Base-by-base conservation (phyloP, 2,888 invertebrate species). In the Sinodicranocentrus sp. region DNA sequence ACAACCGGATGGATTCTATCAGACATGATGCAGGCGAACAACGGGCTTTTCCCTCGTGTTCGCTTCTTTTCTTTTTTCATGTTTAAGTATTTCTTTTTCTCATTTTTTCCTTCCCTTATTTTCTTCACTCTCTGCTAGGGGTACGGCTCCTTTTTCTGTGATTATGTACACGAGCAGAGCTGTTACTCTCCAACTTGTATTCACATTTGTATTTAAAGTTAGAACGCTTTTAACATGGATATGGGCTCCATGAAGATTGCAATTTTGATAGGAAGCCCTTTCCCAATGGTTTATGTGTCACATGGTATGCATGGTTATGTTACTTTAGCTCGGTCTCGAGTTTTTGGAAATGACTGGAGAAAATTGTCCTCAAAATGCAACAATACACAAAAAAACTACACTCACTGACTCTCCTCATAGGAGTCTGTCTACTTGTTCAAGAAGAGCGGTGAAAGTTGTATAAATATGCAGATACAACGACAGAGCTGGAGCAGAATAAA, bases 271-370 rank as follows among this genome's bases (percentile, higher is more conserved):
- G 63, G 26, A 75, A 59, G 17, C 28, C 43, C 63, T 75, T 63
- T 75, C 75, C 75, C 75, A 75, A 75, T 63, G 75, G 61, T 75
- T 75, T 75, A 75, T 75, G 75, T 75, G 75, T 75, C 75, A 75
- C 75, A 63, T 63, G 75, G 63, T 33, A 44, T 44, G 59, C 61
- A 73, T 61, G 44, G 68, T 68, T 68, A 68, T 68, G 52, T 65
- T 25, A 65, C 17, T 21, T 15, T 48, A 6, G 10, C 48, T 10
- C 48, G 2, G n/a, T n/a, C n/a, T n/a, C n/a, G 33, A 6, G 21
- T 5, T n/a, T 61, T 67, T 39, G 17, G 67, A 43, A 44, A 44
- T 23, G 67, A 43, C 28, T 67, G 13, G 10, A 44, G 67, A 44
- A 67, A 67, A 67, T 67, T 67, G 67, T 67, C 43, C 67, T 67